Evolutionary conservation across 2,888 invertebrate genomes (phyloP).

Genomic region (Macrosiphum euphorbiae): DNA sequence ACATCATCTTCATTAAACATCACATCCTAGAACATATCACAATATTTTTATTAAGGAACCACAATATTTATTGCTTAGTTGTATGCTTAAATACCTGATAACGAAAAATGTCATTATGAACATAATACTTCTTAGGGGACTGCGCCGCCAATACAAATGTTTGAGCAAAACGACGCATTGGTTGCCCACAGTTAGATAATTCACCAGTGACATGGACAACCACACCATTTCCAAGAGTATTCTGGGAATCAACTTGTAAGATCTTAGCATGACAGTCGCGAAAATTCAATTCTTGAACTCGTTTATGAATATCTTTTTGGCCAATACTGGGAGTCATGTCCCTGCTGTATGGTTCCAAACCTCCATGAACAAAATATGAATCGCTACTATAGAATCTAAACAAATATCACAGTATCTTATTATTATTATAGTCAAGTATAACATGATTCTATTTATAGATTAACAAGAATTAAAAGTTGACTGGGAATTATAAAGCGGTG

Average conservation of each 20-base stretch:
- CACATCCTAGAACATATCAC: constrained; percentile 71
- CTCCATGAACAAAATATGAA: constrained; percentile 96
- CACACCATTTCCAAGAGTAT: constrained; percentile 93
- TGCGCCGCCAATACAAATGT: constrained; percentile 97
- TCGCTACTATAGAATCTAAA: constrained; percentile 94
- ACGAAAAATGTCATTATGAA: constrained; percentile 98
- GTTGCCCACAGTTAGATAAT: constrained; percentile 94
- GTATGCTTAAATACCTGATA: constrained; percentile 80
- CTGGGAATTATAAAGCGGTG: no score
- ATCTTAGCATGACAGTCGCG: constrained; percentile 98
- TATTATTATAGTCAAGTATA: neutral
- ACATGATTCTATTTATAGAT: no score
- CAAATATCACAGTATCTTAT: constrained; percentile 53
- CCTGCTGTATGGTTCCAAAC: constrained; percentile 85
- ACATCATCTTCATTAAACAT: constrained; percentile 75
- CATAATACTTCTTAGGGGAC: constrained; percentile 97
- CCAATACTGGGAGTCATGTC: constrained; percentile 88
- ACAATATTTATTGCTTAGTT: neutral
- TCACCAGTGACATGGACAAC: constrained; percentile 98
- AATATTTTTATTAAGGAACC: constrained; percentile 1
- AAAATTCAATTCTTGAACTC: constrained; percentile 95
- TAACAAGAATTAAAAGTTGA: no score
- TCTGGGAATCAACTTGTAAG: constrained; percentile 95
- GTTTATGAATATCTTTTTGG: constrained; percentile 94
- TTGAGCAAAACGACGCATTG: constrained; percentile 98